Base-by-base conservation (phyloP, 2,797 vertebrate species). In the Naso thynnoides region DNA sequence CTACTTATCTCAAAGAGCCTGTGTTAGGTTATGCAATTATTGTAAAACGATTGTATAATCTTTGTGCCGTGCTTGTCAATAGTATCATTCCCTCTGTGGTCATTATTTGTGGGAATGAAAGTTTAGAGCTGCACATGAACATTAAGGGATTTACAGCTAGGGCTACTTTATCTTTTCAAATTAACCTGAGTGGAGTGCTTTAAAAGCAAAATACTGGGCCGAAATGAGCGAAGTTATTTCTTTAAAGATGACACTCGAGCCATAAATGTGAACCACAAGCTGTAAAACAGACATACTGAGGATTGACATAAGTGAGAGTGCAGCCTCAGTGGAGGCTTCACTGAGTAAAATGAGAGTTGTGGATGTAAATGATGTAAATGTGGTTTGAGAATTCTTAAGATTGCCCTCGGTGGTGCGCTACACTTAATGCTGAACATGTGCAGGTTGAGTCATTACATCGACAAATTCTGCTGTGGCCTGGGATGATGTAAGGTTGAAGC, bases 21-120 rank as follows among this genome's bases (percentile, higher is more conserved):
- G 48, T 74, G 60, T 71, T 89, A 44, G 67, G 73, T 90, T 88
- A 85, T 81, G 75, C 68, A 88, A 76, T 87, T 83, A 77, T 78
- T 85, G 56, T 79, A 78, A 86, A 31, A 50, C 63, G 65, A 78
- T 81, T 85, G 76, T 78, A 52, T 85, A 82, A 84, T 81, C 63
- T 77, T 56, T 76, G 26, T 78, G 69, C 61, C 41, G 47, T 78
- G 59, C 58, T 73, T 45, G 11, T 73, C 52, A 74, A 73, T 77
- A 64, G 45, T 61, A 61, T 63, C 71, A 56, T 49, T 76, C 58
- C 39, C 48, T 49, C 33, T 76, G 41, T 39, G 58, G 42, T 70
- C 39, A 68, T 67, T 44, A 53, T 54, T 78, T 73, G 7, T 63
- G 31, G 42, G 39, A 24, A 63, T 49, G 29, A 23, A 48, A 21